Evolutionary conservation across 2,797 vertebrate genomes (phyloP).

Genomic region (Aldrovandia affinis): DNA sequence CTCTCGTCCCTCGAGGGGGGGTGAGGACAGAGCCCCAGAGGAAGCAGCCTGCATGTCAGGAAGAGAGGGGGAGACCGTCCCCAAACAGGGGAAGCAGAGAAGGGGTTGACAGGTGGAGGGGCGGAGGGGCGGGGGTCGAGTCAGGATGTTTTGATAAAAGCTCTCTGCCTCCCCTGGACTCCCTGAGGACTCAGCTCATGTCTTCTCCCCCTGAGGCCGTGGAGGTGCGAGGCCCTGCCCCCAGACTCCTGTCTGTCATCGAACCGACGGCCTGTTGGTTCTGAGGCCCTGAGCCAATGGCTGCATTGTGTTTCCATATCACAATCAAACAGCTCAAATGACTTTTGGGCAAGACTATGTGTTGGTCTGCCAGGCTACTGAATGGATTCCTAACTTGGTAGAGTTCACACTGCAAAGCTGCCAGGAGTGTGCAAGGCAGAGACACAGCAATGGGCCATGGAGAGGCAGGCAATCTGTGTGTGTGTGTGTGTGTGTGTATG

Average conservation of each 20-base stretch:
- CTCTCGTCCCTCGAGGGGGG: conserved; percentile 33
- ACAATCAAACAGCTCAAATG: neutral
- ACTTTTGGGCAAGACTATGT: neutral
- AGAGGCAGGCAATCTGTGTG: no score
- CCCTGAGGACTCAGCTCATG: neutral
- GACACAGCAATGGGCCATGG: no score
- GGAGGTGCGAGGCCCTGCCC: neutral
- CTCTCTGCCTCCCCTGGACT: neutral
- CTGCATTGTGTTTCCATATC: neutral
- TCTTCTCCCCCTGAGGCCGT: neutral
- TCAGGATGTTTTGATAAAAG: conserved; percentile 5
- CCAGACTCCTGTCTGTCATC: neutral
- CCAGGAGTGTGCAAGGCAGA: no score
- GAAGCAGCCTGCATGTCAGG: neutral
- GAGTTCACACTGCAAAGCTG: no score
- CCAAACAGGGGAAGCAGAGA: neutral
- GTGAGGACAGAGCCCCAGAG: conserved; percentile 17
- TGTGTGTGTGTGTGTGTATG: no score
- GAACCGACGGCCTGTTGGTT: neutral
- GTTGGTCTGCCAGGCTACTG: neutral
- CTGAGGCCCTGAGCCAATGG: no score
- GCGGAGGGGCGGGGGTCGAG: neutral
- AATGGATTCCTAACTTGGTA: neutral
- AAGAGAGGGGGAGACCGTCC: neutral
- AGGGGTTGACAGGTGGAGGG: neutral